Base-by-base conservation (phyloP, 2,113 vertebrate genomes). In the Xenopus borealis region DNA sequence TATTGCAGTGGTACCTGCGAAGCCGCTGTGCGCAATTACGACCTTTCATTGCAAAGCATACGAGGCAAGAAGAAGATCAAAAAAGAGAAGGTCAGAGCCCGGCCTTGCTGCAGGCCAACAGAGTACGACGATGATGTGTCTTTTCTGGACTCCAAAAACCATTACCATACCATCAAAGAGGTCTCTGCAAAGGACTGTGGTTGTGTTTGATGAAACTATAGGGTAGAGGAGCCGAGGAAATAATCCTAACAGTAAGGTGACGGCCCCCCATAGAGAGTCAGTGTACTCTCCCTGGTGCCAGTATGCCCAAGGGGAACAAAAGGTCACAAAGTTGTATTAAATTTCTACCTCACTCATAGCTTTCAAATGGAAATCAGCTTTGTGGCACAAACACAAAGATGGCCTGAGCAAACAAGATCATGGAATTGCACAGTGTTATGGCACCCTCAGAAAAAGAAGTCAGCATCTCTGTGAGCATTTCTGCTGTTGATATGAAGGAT, bases 1-100 rank as follows among this genome's bases (percentile, higher is more conserved):
- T 99, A 98, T 92, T 99, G 97, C 92, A 95, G 92, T 16, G 97
- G 97, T 40, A 94, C 91, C 0, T 98, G 96, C 77, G 83, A 85
- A 8, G 81, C 86, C 0, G 87, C 90, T 2, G 80, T 91, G 62
- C 88, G 92, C 52, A 93, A 94, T 89, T 97, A 99, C 23, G 97
- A 99, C 91, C 84, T 98, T 16, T 91, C 94, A 1, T 90, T 98
- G 80, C 89, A 92, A 75, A 89, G 93, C 81, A 87, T 98, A 85
- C 84, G 91, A 80, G 84, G 85, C 83, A 83, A 79, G 12, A 84
- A 88, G 72, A 88, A 84, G 68, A 86, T 86, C 79, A 82, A 85
- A 69, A 89, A 85, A 44, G 89, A 91, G 66, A 93, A 92, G 69
- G 85, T 93, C 0, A 86, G 92, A 12, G 93, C 93, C 0, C 85